These are phyloP conservation scores for Agonum fuliginosum DNA, from an alignment of 2,888 invertebrate genomes.

Conservation along the genomic window DNA sequence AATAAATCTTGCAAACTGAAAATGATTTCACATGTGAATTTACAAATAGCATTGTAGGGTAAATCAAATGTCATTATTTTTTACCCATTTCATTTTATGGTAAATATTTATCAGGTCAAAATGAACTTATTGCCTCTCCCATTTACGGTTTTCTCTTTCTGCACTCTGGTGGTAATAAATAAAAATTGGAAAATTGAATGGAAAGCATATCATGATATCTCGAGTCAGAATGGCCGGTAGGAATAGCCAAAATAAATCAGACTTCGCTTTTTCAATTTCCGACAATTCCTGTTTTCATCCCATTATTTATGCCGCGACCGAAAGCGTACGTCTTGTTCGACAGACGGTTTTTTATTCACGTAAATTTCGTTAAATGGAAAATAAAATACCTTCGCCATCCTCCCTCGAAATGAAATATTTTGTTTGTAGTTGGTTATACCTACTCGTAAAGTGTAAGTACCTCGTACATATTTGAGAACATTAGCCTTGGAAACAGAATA, in stretches of 20 bases:
- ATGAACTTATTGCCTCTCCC: neutral
- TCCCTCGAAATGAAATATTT: neutral
- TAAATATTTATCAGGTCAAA: neutral
- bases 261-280: constrained; percentile 51
- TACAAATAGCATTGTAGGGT: too few relatives aligned
- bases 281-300: constrained; percentile 51
- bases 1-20: too few relatives aligned
- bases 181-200: constrained; percentile 39
- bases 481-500: neutral
- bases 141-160: constrained; percentile 13
- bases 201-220: constrained; percentile 25
- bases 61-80: too few relatives aligned
- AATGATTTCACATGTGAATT: too few relatives aligned
- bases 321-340: constrained; percentile 50
- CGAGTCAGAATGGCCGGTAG: constrained; percentile 23
- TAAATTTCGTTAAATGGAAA: constrained; percentile 43
- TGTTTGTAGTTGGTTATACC: neutral
- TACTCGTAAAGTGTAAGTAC: constrained; percentile 10
- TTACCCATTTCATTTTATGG: too few relatives aligned
- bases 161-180: constrained; percentile 42
- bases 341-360: constrained; percentile 43
- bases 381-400: constrained; percentile 31
- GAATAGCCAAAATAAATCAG: constrained; percentile 52
- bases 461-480: neutral
- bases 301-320: constrained; percentile 47